Evolutionary conservation across 2,113 vertebrate species (phyloP).

Genomic region (Collichthys lucidus): DNA sequence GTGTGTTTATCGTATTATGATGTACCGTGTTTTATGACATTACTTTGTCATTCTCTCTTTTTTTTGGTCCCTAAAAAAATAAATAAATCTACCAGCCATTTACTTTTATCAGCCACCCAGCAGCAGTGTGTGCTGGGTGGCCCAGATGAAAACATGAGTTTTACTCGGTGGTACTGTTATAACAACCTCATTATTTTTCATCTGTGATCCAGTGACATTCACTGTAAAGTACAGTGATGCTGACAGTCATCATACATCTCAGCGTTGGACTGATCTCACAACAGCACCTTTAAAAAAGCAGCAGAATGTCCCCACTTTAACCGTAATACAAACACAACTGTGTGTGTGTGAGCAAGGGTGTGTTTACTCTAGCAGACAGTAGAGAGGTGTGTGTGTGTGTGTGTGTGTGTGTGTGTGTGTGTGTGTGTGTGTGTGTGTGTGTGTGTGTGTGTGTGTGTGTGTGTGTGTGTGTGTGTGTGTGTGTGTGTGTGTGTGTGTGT

Average conservation of each 20-base stretch:
- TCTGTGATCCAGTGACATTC: not conserved
- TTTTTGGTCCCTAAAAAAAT: not conserved
- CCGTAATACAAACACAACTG: not conserved
- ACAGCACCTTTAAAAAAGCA: constrained; percentile 6
- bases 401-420: constrained; percentile 45
- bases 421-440: constrained; percentile 44
- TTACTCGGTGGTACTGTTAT: not conserved
- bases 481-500: constrained; percentile 53
- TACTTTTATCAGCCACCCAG: not conserved
- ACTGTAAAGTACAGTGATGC: not conserved
- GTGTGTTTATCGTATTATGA: not conserved
- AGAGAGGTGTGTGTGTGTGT: constrained; percentile 35
- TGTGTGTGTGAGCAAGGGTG: constrained; percentile 26
- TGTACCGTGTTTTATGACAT: not conserved
- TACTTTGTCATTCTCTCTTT: not conserved
- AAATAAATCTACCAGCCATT: not conserved
- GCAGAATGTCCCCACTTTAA: constrained; percentile 23
- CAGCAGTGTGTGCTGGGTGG: not conserved
- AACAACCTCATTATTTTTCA: not conserved
- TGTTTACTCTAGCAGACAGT: constrained; percentile 57
- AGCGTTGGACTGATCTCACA: not conserved
- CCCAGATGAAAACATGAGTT: not conserved
- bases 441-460: constrained; percentile 54
- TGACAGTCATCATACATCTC: not conserved
- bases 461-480: constrained; percentile 35